Base-by-base conservation (phyloP, 2,113 vertebrate species). In the Anser cygnoides region DNA sequence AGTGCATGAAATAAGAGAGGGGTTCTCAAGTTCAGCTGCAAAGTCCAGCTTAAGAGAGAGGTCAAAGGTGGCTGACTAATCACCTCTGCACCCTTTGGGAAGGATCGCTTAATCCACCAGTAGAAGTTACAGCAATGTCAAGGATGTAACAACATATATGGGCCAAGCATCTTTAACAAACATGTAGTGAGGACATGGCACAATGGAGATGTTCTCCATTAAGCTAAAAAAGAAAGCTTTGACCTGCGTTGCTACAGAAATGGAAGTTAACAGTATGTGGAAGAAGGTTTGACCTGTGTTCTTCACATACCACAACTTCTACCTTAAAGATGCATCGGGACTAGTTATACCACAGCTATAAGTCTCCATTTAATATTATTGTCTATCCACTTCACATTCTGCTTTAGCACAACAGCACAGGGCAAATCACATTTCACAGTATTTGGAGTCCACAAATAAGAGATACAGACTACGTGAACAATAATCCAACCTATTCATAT, bases 1-100 rank as follows among this genome's bases (percentile, higher is more conserved):
- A 62, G 25, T 10, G 0, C 0, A 0, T 58, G 82, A 95, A 95
- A 95, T 50, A 73, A 95, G 90, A 97, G 83, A 65, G 0, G 65
- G 55, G 71, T 57, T 95, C 95, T 95, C 93, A 95, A 95, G 95
- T 95, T 95, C 91, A 96, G 95, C 80, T 78, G 74, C 94, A 65
- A 81, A 93, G 77, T 66, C 89, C 84, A 95, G 13, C 49, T 85
- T 37, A 52, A 81, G 57, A 91, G 49, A 88, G 84, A 70, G 95
- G 93, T 90, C 92, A 95, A 71, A 94, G 95, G 82, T 90, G 93
- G 37, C 55, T 62, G 66, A 68, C 81, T 91, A 90, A 95, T 82
- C 95, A 93, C 68, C 79, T 80, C 92, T 58, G 85, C 87, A 43
- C 78, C 83, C 74, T 43, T 76, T 7, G 11, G 94, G 78, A 87